Evolutionary conservation across 2,113 vertebrate species (phyloP).

Genomic region (Xiphias gladius): DNA sequence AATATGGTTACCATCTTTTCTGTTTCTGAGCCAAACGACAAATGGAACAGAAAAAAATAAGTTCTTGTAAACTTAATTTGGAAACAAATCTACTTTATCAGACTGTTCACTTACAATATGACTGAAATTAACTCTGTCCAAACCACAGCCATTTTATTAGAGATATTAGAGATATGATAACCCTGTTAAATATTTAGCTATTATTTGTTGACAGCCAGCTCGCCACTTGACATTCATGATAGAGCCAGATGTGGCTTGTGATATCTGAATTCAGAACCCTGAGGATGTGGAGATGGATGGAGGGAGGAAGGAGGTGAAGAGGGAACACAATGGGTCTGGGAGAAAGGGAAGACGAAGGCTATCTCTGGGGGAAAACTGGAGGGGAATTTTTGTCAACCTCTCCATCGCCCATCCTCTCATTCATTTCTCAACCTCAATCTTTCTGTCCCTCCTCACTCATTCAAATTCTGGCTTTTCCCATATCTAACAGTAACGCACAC

Average conservation of each 20-base stretch:
- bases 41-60: neutral
- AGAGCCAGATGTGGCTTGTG: conserved; percentile 75
- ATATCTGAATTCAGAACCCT: conserved; percentile 56
- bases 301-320: conserved; percentile 76
- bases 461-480: conserved; percentile 44
- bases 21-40: conserved; percentile 12
- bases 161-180: conserved; percentile 39
- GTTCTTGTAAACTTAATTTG: conserved; percentile 25
- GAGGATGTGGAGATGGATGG: conserved; percentile 74
- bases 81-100: conserved; percentile 43
- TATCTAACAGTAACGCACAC: conserved; percentile 25
- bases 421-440: conserved; percentile 51
- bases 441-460: conserved; percentile 22
- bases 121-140: conserved; percentile 39
- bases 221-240: conserved; percentile 31
- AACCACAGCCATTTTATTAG: conserved; percentile 36
- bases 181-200: conserved; percentile 64
- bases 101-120: conserved; percentile 20
- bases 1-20: neutral
- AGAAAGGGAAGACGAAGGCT: conserved; percentile 61
- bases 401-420: conserved; percentile 62
- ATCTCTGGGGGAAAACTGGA: conserved; percentile 45
- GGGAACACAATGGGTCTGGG: conserved; percentile 73
- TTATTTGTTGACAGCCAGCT: conserved; percentile 44
- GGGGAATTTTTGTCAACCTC: conserved; percentile 52